Conservation (phyloP, 2,113 vertebrate species). For the Myiozetetes cayanensis region DNA sequence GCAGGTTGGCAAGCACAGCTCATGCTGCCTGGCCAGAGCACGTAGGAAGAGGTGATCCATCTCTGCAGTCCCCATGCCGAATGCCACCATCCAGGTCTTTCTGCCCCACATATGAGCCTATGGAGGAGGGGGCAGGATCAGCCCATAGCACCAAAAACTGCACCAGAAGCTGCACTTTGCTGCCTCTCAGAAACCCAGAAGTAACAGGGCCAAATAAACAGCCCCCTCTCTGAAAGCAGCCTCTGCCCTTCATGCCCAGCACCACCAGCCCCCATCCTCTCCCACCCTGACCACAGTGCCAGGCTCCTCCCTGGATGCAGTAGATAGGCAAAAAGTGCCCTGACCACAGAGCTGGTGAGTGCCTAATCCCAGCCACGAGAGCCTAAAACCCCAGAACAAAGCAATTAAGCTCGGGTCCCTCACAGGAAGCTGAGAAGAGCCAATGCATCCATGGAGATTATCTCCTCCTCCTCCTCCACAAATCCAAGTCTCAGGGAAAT, state of each 20-base stretch:
- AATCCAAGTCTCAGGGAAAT: background rate
- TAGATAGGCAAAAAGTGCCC: background rate
- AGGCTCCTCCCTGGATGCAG: background rate
- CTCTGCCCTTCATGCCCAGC: background rate
- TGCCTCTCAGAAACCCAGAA: background rate
- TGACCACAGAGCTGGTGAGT: background rate
- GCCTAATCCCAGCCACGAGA: slow-evolving; percentile 52
- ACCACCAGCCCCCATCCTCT: background rate
- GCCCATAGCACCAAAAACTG: background rate
- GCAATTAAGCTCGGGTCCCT: background rate
- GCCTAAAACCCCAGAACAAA: slow-evolving; percentile 50
- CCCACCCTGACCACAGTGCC: background rate
- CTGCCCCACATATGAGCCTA: background rate
- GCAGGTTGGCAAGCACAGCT: background rate
- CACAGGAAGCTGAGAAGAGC: background rate
- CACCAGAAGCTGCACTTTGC: background rate
- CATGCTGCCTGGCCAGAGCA: background rate
- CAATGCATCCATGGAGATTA: background rate
- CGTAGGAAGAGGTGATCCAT: background rate
- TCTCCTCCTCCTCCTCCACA: background rate
- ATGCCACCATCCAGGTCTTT: background rate
- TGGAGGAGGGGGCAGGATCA: background rate
- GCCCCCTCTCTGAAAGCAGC: background rate
- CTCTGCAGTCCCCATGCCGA: background rate
- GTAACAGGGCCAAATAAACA: background rate